Conservation (phyloP, 2,113 vertebrate species). For the Smithornis capensis region DNA sequence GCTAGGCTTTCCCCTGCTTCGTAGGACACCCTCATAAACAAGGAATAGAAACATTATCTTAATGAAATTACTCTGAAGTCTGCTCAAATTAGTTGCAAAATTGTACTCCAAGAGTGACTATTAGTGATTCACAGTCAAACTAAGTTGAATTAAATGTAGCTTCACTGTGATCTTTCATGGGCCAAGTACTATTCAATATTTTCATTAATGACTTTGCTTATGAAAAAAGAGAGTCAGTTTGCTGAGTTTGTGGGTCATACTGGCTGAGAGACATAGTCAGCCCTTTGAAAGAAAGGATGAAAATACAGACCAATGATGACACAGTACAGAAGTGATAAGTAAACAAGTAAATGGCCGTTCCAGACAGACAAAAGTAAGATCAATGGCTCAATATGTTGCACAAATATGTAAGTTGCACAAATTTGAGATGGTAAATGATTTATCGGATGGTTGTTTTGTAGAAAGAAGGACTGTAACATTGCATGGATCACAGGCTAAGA, state of each 20-base stretch:
- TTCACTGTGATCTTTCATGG: background rate
- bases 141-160: background rate
- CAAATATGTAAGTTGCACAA: background rate
- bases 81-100: background rate
- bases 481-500: background rate
- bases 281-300: background rate
- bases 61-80: background rate
- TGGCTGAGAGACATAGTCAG: background rate
- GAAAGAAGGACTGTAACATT: background rate
- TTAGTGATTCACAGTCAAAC: constrained; percentile 22
- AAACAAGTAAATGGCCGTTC: background rate
- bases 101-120: background rate
- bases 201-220: background rate
- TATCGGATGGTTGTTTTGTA: background rate
- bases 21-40: background rate
- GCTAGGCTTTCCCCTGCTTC: background rate
- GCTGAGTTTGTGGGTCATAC: background rate
- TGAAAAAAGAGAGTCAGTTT: background rate
- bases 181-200: background rate
- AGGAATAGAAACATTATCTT: background rate
- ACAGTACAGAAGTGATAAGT: background rate
- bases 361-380: background rate
- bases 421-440: background rate
- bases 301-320: background rate
- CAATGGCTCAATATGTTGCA: background rate